phyloP scores from a whole-genome alignment of 2,797 vertebrate genomes.

The Eremophila alpestris region DNA sequence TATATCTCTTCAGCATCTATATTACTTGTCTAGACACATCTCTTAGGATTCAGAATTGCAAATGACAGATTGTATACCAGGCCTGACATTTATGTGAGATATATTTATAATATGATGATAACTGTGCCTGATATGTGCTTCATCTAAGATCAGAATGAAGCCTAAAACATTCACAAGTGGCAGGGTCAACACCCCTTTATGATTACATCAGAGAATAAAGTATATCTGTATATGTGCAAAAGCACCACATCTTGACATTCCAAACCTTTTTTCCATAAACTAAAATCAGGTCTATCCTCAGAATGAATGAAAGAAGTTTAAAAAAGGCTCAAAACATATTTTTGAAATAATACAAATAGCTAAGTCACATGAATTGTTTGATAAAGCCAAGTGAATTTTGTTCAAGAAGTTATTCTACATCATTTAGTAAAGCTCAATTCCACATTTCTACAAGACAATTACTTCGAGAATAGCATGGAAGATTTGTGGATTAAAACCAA shows the following conservation, averaged over 20 bases:
- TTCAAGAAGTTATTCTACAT: neutral
- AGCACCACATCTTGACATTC: neutral
- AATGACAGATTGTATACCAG: conserved; percentile 29
- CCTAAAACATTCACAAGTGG: neutral
- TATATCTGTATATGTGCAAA: neutral
- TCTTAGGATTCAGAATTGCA: conserved; percentile 29
- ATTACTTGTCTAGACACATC: conserved; percentile 44
- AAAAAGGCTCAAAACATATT: neutral
- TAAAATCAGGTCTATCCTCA: neutral
- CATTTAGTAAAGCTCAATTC: neutral
- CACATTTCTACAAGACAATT: neutral
- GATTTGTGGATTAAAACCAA: neutral
- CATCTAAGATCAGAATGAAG: conserved; percentile 3
- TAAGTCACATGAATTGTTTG: neutral
- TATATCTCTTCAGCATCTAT: conserved; percentile 31
- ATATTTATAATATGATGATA: conserved; percentile 20
- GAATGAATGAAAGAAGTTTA: neutral
- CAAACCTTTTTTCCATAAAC: neutral
- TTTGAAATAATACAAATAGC: neutral
- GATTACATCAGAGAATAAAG: neutral
- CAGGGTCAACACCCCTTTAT: neutral
- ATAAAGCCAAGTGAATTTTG: neutral
- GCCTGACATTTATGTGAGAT: conserved; percentile 34
- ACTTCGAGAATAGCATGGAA: neutral
- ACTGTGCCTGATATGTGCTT: neutral